Percentiles rank a stretch among this genome's conserved stretches.
phyloP scores from a whole-genome alignment of 1,140 invertebrate species.

The Tetramorium parvispinum region DNA sequence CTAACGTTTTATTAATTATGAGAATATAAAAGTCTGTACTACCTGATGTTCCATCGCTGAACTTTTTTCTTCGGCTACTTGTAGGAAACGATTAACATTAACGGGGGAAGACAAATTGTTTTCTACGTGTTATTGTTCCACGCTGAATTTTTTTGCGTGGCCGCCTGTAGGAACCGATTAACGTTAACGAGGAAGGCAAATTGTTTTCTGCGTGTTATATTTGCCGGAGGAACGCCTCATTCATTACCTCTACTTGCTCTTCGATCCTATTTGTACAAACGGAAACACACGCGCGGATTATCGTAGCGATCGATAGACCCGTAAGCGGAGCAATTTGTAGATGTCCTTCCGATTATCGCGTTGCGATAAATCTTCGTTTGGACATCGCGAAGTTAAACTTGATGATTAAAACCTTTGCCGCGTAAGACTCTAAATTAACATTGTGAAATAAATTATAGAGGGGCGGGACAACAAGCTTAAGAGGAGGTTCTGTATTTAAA shows the following conservation, averaged over 20 bases:
- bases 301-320: background rate
- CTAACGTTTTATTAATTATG: background rate
- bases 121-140: background rate
- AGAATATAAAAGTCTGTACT: background rate
- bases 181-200: background rate
- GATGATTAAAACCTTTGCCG: background rate
- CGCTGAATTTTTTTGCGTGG: background rate
- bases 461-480: background rate
- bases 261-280: constrained; percentile 1
- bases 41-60: background rate
- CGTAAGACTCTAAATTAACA: background rate
- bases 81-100: background rate
- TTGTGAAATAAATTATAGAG: background rate
- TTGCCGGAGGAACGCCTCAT: background rate
- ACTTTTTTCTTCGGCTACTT: background rate
- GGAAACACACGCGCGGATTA: background rate
- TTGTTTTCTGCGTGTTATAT: background rate
- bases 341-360: background rate
- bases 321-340: background rate
- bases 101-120: background rate
- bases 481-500: too few species aligned
- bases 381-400: background rate
- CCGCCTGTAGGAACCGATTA: background rate
- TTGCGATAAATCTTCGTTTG: background rate
- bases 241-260: background rate